Conservation (phyloP, 2,113 vertebrate genomes). For the Pelodiscus sinensis region DNA sequence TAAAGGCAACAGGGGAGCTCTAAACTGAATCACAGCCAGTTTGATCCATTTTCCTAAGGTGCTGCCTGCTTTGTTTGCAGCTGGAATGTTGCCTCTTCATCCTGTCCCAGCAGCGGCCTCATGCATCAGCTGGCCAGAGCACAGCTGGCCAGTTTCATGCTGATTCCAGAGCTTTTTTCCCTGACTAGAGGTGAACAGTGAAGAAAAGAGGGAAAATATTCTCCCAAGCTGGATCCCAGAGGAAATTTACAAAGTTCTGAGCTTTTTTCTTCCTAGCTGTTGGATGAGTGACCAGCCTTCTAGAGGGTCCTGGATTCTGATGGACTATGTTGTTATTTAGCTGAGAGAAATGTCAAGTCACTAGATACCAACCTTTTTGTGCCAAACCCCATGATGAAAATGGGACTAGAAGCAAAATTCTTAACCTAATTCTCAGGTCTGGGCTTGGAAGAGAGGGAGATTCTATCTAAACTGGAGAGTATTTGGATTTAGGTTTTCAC, state of each 20-base stretch:
- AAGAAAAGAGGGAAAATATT: neutral
- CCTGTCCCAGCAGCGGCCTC: slow-evolving; percentile 62
- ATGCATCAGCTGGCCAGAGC: slow-evolving; percentile 39
- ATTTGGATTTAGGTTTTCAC: slow-evolving; percentile 74
- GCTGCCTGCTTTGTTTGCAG: slow-evolving; percentile 63
- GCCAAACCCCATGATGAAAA: slow-evolving; percentile 70
- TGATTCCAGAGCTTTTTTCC: neutral
- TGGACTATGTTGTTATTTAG: slow-evolving; percentile 61
- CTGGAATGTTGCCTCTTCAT: slow-evolving; percentile 31
- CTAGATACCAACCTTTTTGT: neutral
- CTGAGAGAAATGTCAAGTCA: slow-evolving; percentile 46
- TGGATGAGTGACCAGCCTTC: neutral
- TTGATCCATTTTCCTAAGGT: slow-evolving; percentile 46
- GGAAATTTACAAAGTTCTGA: neutral
- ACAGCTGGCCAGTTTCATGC: slow-evolving; percentile 44
- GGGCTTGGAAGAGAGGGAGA: slow-evolving; percentile 15
- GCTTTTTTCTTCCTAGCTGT: neutral
- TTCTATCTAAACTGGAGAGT: slow-evolving; percentile 59
- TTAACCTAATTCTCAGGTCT: slow-evolving; percentile 29
- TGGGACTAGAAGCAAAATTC: slow-evolving; percentile 61
- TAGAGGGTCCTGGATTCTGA: slow-evolving; percentile 43
- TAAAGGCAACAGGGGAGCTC: slow-evolving; percentile 22
- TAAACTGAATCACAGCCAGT: neutral
- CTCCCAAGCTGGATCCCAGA: neutral
- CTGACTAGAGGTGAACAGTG: slow-evolving; percentile 14